Evolutionary conservation across 2,113 vertebrate genomes (phyloP), one percentile per base, ranked within the genome.

Genomic region (Saccopteryx bilineata): DNA sequence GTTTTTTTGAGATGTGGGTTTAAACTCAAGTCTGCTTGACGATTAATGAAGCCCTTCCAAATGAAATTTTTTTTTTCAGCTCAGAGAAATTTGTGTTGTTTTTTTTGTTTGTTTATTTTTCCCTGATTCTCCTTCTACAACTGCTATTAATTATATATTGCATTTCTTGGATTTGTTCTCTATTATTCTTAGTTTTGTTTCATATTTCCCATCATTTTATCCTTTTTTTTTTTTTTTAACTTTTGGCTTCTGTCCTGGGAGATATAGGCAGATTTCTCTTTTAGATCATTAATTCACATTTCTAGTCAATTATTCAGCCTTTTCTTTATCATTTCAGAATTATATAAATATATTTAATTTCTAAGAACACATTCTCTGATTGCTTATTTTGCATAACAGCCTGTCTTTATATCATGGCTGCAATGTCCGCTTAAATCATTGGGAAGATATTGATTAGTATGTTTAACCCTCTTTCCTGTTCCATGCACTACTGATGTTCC

Each of bases 401-500:
- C 11, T 87, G 9, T 81, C 91, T 84, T 87, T 81, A 28, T 58
- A 63, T 91, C 66, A 58, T 50, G 48, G 28, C 58, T 18, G 2
- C 21, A 91, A 33, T 66, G 21, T 65, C 50, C 39, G 80, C 66
- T 75, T 80, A 87, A 87, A 74, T 82, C 28, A 74, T n/a, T 65
- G 66, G 66, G 46, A 52, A 87, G 39, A 12, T 52, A 52, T 76
- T 54, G 74, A 58, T 75, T 75, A 61, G 39, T 68, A 61, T 26
- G 86, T 75, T 82, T 87, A 87, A 87, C 31, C 23, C 26, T 95
- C 46, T 91, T 33, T 50, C 60, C 31, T 87, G 18, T 60, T 81
- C 31, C 28, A 69, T 63, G 48, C 2, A 82, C 50, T 82, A 28
- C 58, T 87, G 66, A 61, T 71, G 31, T 39, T 72, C 24, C 24